phyloP scores from a whole-genome alignment of 2,113 vertebrate species.

The Megaceryle maxima region DNA sequence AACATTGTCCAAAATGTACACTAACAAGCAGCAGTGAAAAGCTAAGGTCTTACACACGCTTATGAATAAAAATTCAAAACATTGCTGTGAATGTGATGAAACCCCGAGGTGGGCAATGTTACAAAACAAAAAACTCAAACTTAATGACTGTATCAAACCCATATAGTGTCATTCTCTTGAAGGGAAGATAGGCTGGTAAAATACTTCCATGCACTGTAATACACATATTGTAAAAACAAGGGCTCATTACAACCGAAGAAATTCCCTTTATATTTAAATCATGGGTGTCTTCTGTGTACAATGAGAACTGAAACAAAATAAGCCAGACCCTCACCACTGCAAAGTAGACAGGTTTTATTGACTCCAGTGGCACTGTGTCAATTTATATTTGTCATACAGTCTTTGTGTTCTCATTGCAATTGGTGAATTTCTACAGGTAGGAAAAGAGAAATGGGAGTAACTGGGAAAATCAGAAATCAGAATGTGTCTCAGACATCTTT shows the following conservation, averaged over 20 bases:
- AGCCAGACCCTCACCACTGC: background rate
- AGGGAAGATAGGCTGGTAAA: background rate
- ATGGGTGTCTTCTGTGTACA: background rate
- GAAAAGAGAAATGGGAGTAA: background rate
- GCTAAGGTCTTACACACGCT: constrained; percentile 58
- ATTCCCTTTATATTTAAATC: background rate
- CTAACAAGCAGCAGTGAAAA: constrained; percentile 77
- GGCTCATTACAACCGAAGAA: background rate
- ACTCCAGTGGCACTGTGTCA: background rate
- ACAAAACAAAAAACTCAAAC: background rate
- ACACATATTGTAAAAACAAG: background rate
- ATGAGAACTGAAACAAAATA: background rate
- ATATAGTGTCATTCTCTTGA: background rate
- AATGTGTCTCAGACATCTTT: background rate
- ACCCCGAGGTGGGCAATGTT: constrained; percentile 3
- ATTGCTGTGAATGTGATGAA: constrained; percentile 61
- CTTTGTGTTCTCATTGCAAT: background rate
- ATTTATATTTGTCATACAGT: background rate
- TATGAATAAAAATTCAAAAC: constrained; percentile 68
- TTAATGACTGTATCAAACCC: background rate
- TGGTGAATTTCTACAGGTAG: background rate
- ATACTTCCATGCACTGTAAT: background rate
- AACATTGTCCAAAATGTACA: constrained; percentile 76
- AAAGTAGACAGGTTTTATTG: background rate
- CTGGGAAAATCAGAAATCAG: background rate